Base-by-base conservation (phyloP, 2,888 invertebrate genomes). In the Vannuccia rotundouncinata region DNA sequence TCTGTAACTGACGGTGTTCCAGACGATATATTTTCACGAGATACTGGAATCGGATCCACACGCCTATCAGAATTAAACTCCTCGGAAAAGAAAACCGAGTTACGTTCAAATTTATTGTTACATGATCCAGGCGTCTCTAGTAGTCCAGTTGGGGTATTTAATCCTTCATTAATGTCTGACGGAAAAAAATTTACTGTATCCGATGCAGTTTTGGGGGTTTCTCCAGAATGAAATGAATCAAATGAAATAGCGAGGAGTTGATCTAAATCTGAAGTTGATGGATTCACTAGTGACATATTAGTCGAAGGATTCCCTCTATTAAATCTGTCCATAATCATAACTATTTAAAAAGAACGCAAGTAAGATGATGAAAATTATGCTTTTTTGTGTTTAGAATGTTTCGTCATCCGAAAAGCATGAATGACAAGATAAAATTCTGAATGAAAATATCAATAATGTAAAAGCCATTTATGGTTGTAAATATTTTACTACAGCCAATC, bases 181-280 rank as follows among this genome's bases (percentile, higher is more conserved):
- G 75, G 75, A 22, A 75, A 75, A 27, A 75, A 75, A 29, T 30
- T 75, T 1, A 29, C 31, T 2, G 75, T 75, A 17, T 75, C 75
- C 17, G 75, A 29, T 5, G 79, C 73, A 29, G 74, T 79, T 79
- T 79, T 79, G 10, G 79, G 79, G 1, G 79, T 79, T 75, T 73
- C 29, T 5, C 79, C 79, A 0, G 79, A 75, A 31, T 79, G 79
- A 79, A 79, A 74, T 28, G 79, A 79, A 30, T 73, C 79, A 25
- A 79, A 79, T 17, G 79, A 79, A 75, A 75, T 66, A 27, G 66
- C 66, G 25, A 66, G 66, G 25, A 66, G 66, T 66, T 66, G 66
- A 66, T 66, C 66, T 25, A 66, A 66, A 22, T 66, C 66, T 66
- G 66, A 66, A 2, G 5, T 17, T 13, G 66, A 22, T 66, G 13